Percentiles rank a stretch among this genome's conserved stretches.
These are phyloP conservation scores for Coregonus ussuriensis DNA, from an alignment of 2,797 vertebrate species.

Conservation along the genomic window DNA sequence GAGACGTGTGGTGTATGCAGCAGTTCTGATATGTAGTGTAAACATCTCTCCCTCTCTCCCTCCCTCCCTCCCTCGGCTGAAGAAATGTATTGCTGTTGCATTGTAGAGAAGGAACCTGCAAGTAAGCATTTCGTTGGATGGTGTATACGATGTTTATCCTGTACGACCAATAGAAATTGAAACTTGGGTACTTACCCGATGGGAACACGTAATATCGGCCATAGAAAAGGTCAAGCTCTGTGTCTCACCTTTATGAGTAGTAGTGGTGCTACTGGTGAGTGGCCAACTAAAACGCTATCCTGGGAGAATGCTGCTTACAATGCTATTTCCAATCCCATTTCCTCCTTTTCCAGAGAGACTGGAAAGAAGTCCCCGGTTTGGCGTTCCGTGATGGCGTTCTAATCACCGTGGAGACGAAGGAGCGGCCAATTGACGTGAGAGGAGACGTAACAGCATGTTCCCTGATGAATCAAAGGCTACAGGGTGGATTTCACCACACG, in stretches of 20 bases:
- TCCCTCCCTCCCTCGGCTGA: no score
- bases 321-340: neutral
- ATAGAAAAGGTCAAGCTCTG: neutral
- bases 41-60: neutral
- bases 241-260: neutral
- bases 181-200: neutral
- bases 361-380: neutral
- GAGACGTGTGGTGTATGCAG: neutral
- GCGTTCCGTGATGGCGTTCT: constrained; percentile 8
- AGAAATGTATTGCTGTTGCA: no score
- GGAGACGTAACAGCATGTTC: constrained; percentile 10
- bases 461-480: neutral
- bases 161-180: neutral
- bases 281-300: neutral
- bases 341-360: neutral
- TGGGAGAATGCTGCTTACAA: neutral
- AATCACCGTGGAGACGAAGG: constrained; percentile 15
- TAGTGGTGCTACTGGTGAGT: neutral
- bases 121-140: no score
- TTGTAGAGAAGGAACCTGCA: no score
- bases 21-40: no score
- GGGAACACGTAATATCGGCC: neutral
- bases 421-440: neutral
- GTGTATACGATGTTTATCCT: neutral
- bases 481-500: neutral